phyloP scores from a whole-genome alignment of 2,888 invertebrate species.

The Mongoloraphidia duomilia region DNA sequence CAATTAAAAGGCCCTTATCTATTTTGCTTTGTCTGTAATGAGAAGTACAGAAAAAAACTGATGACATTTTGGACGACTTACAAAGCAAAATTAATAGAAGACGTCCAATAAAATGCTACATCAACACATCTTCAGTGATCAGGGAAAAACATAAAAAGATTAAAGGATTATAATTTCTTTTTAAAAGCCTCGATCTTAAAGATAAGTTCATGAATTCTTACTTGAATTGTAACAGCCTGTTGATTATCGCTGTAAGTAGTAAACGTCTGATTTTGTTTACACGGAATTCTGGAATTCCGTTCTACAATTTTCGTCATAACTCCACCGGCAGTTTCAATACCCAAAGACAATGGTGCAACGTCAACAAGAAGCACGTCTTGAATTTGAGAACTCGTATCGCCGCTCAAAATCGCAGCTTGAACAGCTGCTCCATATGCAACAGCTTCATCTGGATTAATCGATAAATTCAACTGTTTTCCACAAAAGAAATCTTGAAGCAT shows the following conservation, averaged over 20 bases:
- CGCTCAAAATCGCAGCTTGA: constrained; percentile 81
- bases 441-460: constrained; percentile 86
- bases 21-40: no score
- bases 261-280: constrained; percentile 63
- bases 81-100: no score
- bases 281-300: constrained; percentile 67
- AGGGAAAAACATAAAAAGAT: no score
- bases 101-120: no score
- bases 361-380: constrained; percentile 75
- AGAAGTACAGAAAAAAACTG: no score
- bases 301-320: constrained; percentile 78
- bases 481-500: constrained; percentile 64
- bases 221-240: constrained; percentile 73
- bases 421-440: constrained; percentile 91
- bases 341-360: constrained; percentile 60
- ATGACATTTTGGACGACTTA: no score
- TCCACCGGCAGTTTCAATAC: constrained; percentile 73
- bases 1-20: no score
- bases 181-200: no score
- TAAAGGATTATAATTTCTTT: no score
- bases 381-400: constrained; percentile 50
- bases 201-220: constrained; percentile 13
- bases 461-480: constrained; percentile 74
- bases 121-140: no score
- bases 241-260: constrained; percentile 90